Evolutionary conservation across 2,797 vertebrate genomes (phyloP), one percentile per base, ranked within the genome.

Genomic region (Pseudomugil gertrudae): DNA sequence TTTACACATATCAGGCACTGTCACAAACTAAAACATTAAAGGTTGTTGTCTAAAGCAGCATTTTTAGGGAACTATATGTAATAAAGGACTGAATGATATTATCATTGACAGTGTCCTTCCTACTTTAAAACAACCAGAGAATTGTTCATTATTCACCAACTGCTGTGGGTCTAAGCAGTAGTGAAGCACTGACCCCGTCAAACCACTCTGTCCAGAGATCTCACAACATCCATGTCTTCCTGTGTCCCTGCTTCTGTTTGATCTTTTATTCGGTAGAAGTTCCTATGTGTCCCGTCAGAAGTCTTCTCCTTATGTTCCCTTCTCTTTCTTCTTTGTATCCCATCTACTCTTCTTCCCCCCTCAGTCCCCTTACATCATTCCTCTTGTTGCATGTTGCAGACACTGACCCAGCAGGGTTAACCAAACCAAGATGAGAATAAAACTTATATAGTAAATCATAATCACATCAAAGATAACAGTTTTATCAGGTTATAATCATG

Each of bases 171-270:
- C 53, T 63, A 32, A 65, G 17, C 4, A 4, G 54, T 66, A 72
- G 59, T 85, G 64, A 86, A 88, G 63, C 75, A 83, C 80, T 81
- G 79, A 87, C 79, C 82, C 66, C 52, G 57, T 65, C 74, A 51
- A 79, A 51, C 60, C 1, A 70, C 77, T 67, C 74, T 66, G 80
- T 9, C 74, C 19, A 4, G 81, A 81, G 80, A 87, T 50, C 50
- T 0, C 2, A 0, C 15, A 57, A 52, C 10, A 69, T 56, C 62
- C 56, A n/a, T 33, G 56, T 53, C 13, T 45, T 38, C 53, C 15
- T 3, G 1, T 58, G 66, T 77, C 69, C 57, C 76, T 69, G 45
- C 56, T 66, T 30, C 14, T 24, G 8, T 23, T 32, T 62, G 48
- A 50, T 50, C 29, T 21, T 61, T 50, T 45, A 35, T 53, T 59